A percentile compares a stretch with the other conserved stretches of the same genome.
Evolutionary conservation across 2,113 vertebrate genomes (phyloP).

Genomic region (Acrocephalus kingi): DNA sequence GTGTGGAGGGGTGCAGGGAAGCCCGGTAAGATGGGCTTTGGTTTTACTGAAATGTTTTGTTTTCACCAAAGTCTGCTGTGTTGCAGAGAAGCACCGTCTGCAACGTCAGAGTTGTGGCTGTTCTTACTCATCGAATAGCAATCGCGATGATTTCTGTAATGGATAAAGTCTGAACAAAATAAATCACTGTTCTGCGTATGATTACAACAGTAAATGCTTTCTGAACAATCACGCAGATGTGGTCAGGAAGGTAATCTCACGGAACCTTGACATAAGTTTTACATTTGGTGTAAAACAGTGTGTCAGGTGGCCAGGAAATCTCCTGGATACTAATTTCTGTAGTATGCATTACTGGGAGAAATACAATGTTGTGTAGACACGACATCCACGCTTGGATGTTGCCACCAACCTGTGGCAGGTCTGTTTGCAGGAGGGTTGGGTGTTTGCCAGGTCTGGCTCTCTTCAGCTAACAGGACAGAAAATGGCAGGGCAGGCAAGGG

Average conservation of each 20-base stretch:
- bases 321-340: not conserved
- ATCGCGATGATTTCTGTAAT: not conserved
- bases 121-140: not conserved
- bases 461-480: not conserved
- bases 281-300: not conserved
- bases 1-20: not conserved
- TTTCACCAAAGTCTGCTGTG: not conserved
- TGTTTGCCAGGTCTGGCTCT: not conserved
- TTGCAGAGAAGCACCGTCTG: not conserved
- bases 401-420: not conserved
- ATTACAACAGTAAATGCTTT: not conserved
- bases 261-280: not conserved
- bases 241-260: not conserved
- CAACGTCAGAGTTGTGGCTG: not conserved
- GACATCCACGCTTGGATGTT: not conserved
- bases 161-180: not conserved
- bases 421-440: rapidly evolving
- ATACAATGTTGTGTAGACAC: too few relatives aligned
- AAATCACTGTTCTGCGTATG: too few relatives aligned
- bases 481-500: not conserved
- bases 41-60: not conserved
- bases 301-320: not conserved
- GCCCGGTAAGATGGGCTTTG: not conserved
- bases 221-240: rapidly evolving
- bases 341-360: not conserved